Percentiles rank a stretch among this genome's conserved stretches.
These are phyloP conservation scores for Chrysemys picta DNA, from an alignment of 2,113 vertebrate species.

Conservation along the genomic window DNA sequence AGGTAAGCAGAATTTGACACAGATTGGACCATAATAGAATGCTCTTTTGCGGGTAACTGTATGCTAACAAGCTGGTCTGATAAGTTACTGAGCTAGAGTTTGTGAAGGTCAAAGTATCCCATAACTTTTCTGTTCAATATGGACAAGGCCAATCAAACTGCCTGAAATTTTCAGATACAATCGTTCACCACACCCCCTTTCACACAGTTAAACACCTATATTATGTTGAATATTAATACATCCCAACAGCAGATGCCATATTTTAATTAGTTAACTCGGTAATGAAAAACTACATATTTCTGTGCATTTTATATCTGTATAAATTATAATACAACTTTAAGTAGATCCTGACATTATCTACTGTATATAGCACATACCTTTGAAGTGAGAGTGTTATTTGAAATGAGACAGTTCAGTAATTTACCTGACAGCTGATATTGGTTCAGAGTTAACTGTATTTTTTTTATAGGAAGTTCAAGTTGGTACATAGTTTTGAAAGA, in stretches of 20 bases:
- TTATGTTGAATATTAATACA: not conserved
- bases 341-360: not conserved
- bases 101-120: not conserved
- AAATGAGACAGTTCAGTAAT: not conserved
- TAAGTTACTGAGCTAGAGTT: not conserved
- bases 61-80: not conserved
- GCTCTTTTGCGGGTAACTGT: not conserved
- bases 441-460: constrained; percentile 13
- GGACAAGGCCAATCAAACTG: not conserved
- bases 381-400: not conserved
- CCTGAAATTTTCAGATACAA: not conserved
- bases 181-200: too few relatives aligned
- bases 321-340: not conserved
- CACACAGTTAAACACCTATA: not conserved
- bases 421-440: not conserved
- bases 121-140: not conserved
- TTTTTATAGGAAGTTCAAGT: not conserved
- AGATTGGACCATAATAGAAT: not conserved
- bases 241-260: not conserved
- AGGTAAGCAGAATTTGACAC: not conserved
- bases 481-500: not conserved
- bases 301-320: not conserved
- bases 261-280: not conserved
- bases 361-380: not conserved
- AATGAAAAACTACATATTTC: not conserved